Percentiles rank a stretch among this genome's conserved stretches.
Evolutionary conservation across 64 coral and sea anemone genomes (phyloP).

Genomic region (Montipora efflorescens): DNA sequence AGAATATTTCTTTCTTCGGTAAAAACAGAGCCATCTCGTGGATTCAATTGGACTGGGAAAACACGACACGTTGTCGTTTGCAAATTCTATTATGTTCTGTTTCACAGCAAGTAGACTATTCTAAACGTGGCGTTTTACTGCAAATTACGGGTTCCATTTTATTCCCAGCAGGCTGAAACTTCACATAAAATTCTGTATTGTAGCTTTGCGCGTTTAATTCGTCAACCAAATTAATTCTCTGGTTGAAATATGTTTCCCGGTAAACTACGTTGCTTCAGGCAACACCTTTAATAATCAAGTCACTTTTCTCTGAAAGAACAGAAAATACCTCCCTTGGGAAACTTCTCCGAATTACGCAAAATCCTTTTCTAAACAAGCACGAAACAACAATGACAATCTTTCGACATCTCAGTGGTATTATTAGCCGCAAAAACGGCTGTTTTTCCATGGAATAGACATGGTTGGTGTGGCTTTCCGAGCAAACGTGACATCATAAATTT

Average conservation of each 20-base stretch:
- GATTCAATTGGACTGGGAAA: slow-evolving; percentile 42
- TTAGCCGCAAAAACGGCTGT: neutral
- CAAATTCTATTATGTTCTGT: slow-evolving; percentile 3
- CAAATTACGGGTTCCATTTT: neutral
- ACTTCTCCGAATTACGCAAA: neutral
- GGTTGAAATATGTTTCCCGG: neutral
- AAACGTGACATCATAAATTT: slow-evolving; percentile 4
- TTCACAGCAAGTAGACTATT: neutral
- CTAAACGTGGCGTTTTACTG: neutral
- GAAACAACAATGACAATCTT: neutral
- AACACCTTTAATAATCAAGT: slow-evolving; percentile 9
- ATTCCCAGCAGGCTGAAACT: slow-evolving; percentile 30
- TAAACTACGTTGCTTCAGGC: slow-evolving; percentile 13
- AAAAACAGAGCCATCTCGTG: slow-evolving; percentile 23
- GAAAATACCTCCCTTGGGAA: slow-evolving; percentile 21
- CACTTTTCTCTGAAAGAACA: slow-evolving; percentile 12
- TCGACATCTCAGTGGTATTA: neutral
- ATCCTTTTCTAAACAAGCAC: neutral
- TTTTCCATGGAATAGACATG: neutral
- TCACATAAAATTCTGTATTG: neutral
- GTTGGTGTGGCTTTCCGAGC: no score
- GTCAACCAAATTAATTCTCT: neutral
- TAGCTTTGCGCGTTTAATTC: neutral
- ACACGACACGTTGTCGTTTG: slow-evolving; percentile 11
- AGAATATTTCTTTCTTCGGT: neutral